Conservation (phyloP, 2,888 invertebrate genomes). For the Patella depressa region DNA sequence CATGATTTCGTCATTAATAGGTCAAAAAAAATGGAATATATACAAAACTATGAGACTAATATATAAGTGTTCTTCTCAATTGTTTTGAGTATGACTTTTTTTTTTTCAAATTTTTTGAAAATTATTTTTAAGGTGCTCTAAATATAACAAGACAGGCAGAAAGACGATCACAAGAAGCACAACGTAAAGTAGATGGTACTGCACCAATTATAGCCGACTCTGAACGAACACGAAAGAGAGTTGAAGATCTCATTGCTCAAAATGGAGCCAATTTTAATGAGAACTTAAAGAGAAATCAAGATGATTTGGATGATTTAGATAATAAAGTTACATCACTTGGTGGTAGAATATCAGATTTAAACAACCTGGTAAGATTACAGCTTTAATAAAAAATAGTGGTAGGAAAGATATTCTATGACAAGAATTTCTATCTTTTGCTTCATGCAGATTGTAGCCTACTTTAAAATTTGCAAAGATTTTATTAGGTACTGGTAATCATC, state of each 20-base stretch:
- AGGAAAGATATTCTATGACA: too few species aligned
- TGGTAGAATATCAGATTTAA: constrained; percentile 84
- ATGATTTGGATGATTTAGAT: constrained; percentile 79
- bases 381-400: too few species aligned
- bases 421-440: too few species aligned
- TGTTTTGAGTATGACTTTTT: not conserved
- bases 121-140: constrained; percentile 81
- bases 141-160: constrained; percentile 88
- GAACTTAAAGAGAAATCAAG: constrained; percentile 82
- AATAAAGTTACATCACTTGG: constrained; percentile 80
- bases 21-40: not conserved
- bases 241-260: constrained; percentile 68
- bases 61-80: not conserved
- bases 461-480: too few species aligned
- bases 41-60: not conserved
- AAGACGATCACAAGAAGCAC: constrained; percentile 75
- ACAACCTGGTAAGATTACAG: constrained; percentile 78
- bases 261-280: constrained; percentile 77
- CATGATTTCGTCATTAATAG: too few species aligned
- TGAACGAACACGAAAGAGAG: constrained; percentile 61
- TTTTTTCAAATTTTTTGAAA: not conserved
- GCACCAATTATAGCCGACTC: constrained; percentile 71
- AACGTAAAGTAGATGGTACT: constrained; percentile 70
- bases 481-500: too few species aligned
- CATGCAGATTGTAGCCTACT: too few species aligned